Evolutionary conservation across 2,113 vertebrate genomes (phyloP).

Genomic region (Dendropsophus ebraccatus): DNA sequence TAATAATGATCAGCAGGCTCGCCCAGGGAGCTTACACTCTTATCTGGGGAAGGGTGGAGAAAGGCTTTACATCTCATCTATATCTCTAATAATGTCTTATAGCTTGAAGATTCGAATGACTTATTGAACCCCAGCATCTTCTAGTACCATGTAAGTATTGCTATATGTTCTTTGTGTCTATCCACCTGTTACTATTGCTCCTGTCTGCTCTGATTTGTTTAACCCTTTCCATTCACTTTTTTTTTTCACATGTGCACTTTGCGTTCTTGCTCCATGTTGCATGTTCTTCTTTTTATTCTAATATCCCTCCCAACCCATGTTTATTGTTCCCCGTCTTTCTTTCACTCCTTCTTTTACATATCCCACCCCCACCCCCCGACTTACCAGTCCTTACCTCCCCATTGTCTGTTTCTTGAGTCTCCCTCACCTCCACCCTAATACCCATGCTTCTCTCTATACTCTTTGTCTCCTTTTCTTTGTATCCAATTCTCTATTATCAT

Average conservation of each 20-base stretch:
- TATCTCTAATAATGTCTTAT: constrained; percentile 18
- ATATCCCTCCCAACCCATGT: neutral
- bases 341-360: neutral
- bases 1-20: neutral
- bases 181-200: constrained; percentile 14
- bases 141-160: constrained; percentile 46
- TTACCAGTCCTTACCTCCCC: neutral
- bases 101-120: constrained; percentile 31
- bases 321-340: neutral
- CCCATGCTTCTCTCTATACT: neutral
- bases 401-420: neutral
- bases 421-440: neutral
- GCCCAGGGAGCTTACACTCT: neutral
- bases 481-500: neutral
- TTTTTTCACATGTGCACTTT: neutral
- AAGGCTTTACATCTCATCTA: neutral
- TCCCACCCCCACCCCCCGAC: neutral
- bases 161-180: neutral
- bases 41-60: neutral
- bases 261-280: neutral
- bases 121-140: neutral
- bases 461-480: neutral
- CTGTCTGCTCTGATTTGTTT: neutral
- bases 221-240: neutral
- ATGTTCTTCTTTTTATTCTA: neutral